phyloP scores from a whole-genome alignment of 1,140 invertebrate species.

The Drosophila burlai region DNA sequence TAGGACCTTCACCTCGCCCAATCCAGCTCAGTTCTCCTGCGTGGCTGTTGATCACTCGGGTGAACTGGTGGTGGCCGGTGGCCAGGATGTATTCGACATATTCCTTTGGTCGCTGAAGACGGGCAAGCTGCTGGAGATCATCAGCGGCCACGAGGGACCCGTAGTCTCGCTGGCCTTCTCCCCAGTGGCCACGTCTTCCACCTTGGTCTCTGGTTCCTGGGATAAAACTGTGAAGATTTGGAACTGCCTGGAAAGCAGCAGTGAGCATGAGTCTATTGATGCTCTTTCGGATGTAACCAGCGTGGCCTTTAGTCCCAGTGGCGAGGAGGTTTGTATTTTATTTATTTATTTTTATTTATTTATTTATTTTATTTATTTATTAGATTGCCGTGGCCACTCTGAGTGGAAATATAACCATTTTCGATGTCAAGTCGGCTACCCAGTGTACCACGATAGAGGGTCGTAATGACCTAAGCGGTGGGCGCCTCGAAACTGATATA shows the following conservation, averaged over 20 bases:
- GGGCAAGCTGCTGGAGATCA: slow-evolving; percentile 94
- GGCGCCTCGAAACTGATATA: slow-evolving; percentile 92
- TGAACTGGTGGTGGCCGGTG: slow-evolving; percentile 96
- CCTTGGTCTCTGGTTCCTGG: slow-evolving; percentile 96
- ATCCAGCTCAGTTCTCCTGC: slow-evolving; percentile 96
- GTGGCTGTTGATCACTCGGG: slow-evolving; percentile 94
- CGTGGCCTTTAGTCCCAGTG: slow-evolving; percentile 94
- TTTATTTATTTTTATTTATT: too few relatives aligned
- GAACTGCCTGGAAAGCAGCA: slow-evolving; percentile 93
- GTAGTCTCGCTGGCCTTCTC: slow-evolving; percentile 94
- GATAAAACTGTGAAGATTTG: slow-evolving; percentile 97
- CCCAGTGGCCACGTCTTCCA: slow-evolving; percentile 89
- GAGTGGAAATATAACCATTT: slow-evolving; percentile 95
- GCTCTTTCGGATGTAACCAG: slow-evolving; percentile 93
- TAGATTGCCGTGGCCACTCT: slow-evolving; percentile 95
- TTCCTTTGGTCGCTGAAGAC: slow-evolving; percentile 98
- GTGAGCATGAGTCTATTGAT: slow-evolving; percentile 93
- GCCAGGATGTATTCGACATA: slow-evolving; percentile 97
- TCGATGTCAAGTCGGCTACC: slow-evolving; percentile 89
- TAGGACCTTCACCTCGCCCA: slow-evolving; percentile 96
- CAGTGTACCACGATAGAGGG: slow-evolving; percentile 95
- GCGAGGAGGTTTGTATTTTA: slow-evolving; percentile 88
- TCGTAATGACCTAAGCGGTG: slow-evolving; percentile 93
- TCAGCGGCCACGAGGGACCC: slow-evolving; percentile 97
- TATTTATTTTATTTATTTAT: too few relatives aligned